Conservation (phyloP, 23 tunicate genomes). For the Trididemnum miniatum region DNA sequence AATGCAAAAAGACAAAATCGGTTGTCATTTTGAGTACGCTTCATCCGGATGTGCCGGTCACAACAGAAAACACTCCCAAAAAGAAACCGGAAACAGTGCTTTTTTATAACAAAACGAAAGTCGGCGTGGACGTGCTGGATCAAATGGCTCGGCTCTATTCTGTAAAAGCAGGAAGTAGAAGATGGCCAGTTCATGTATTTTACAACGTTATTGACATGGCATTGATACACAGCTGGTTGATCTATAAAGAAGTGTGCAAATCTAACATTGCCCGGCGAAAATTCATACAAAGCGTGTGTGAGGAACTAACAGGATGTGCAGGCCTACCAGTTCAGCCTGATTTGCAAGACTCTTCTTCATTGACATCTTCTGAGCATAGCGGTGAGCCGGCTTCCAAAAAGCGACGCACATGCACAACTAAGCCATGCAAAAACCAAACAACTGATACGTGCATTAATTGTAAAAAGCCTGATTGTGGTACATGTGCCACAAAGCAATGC, state of each 20-base stretch:
- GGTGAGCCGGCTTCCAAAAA: neutral
- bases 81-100: constrained; percentile 10
- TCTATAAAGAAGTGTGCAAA: constrained; percentile 16
- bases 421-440: neutral
- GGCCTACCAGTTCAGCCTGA: too few species aligned
- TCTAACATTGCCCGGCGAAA: neutral
- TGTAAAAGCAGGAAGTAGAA: constrained; percentile 33
- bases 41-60: constrained; percentile 8
- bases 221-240: constrained; percentile 16
- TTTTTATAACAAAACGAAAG: constrained; percentile 5
- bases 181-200: constrained; percentile 37
- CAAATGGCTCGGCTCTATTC: constrained; percentile 2
- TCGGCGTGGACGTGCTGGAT: neutral
- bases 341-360: neutral
- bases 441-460: constrained; percentile 7
- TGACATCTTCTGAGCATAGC: neutral
- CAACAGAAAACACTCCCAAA: constrained; percentile 7
- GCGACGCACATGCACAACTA: constrained; percentile 11
- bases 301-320: constrained; percentile 15
- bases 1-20: constrained; percentile 8
- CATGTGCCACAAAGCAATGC: constrained; percentile 2
- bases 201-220: constrained; percentile 19
- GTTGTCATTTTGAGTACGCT: constrained; percentile 6
- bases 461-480: neutral
- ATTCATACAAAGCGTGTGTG: constrained; percentile 3